Evolutionary conservation across 2,797 vertebrate species (phyloP), one percentile per base, ranked within the genome.

Genomic region (Anomalospiza imberbis): DNA sequence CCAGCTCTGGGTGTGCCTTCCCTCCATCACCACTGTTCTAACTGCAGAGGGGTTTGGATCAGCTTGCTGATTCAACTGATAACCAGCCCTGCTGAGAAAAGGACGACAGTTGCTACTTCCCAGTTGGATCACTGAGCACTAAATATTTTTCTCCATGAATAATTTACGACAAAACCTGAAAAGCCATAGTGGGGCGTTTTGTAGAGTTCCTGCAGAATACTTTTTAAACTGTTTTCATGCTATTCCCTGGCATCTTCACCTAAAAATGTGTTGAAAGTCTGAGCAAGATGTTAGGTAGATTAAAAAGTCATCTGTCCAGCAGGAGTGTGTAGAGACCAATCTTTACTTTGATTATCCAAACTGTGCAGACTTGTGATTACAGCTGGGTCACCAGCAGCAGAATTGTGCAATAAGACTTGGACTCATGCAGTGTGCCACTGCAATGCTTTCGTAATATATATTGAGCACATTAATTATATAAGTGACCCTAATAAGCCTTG

Each of bases 101-200:
- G 61, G 53, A 60, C 51, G 50, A 32, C 45, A 71, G 16, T 87
- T 91, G 34, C 20, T 71, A 18, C 28, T 85, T 94, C 86, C 73
- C 62, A 54, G 68, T 47, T 94, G 85, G 44, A 53, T 89, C 40
- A 18, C 70, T 74, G 47, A 72, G 57, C 25, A 7, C 42, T 47
- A 31, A 73, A 26, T 55, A 21, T 80, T 80, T 85, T 89, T 83
- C 31, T 68, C 34, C 9, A 32, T 85, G 24, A 83, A 85, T 94
- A 88, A 92, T 95, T 95, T 71, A 67, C 54, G 72, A 17, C 32
- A 84, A 80, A 93, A 80, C 29, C 61, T 92, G 79, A 81, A 85
- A 83, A 17, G 17, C 57, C 24, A 50, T 93, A 58, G 15, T 32
- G 3, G 58, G 17, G 36, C 48, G 6, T 87, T 71, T 73, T 66